Evolutionary conservation across 2,797 vertebrate species (phyloP).

Genomic region (Tenualosa thibaudeaui): DNA sequence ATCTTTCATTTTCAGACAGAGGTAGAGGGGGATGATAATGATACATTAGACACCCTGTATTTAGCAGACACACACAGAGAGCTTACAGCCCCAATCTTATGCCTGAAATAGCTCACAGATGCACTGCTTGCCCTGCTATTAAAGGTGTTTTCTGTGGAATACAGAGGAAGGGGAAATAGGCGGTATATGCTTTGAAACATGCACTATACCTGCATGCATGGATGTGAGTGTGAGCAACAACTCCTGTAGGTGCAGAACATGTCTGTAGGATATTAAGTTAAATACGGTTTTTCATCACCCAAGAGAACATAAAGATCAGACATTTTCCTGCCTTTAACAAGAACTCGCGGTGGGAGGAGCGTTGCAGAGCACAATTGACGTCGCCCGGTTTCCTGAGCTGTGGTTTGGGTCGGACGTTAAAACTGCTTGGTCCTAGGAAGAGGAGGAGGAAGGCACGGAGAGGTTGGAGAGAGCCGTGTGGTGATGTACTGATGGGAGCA

Average conservation of each 20-base stretch:
- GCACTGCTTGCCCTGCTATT: neutral
- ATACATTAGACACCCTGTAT: neutral
- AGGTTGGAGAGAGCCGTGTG: neutral
- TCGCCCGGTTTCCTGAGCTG: neutral
- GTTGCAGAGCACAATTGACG: neutral
- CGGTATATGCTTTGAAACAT: neutral
- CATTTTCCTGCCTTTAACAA: neutral
- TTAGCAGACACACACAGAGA: neutral
- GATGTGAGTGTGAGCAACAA: neutral
- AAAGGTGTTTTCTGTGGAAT: neutral
- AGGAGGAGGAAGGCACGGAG: neutral
- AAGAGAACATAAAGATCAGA: neutral
- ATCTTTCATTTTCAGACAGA: slow-evolving; percentile 4
- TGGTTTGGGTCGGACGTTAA: neutral
- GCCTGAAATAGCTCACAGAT: slow-evolving; percentile 9
- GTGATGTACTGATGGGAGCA: neutral
- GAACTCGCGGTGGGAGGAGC: neutral
- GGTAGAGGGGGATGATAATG: neutral
- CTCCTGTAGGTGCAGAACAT: neutral
- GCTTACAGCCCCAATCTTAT: neutral
- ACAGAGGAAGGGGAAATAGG: neutral
- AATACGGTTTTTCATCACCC: neutral
- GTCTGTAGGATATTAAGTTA: neutral
- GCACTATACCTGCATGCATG: neutral
- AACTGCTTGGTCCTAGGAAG: neutral